Base-by-base conservation (phyloP, 2,888 invertebrate species). In the Urechis unicinctus region DNA sequence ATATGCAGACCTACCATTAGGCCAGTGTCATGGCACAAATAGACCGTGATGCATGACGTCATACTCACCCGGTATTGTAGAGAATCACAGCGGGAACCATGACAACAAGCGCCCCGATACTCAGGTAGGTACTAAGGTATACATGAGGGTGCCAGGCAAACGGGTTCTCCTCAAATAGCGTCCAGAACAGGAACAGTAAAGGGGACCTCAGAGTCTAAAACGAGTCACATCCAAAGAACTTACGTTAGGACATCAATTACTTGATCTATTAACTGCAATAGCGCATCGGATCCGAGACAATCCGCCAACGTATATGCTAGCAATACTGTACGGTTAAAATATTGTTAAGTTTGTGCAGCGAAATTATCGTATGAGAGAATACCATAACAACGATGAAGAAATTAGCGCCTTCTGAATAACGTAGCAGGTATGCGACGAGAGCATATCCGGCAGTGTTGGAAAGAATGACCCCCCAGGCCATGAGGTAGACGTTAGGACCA, bases 401-500 rank as follows among this genome's bases (percentile, higher is more conserved):
- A 57, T 67, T 69, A 29, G 69, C 66, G 13, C 69, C 69, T 53
- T 69, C 69, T 9, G 66, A 60, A 51, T 65, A 61, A 3, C 64
- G 53, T 55, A 69, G 60, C 30, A 69, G 64, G 29, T 60, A 59
- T 24, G 60, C 53, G 3, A 66, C 22, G 24, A 62, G 58, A 30
- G 60, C 66, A 21, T 66, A 29, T 1, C 64, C 42, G 53, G 63
- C 53, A 24, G 54, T 53, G 1, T 57, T 30, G 1, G 58, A 28
- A 17, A 61, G 60, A 55, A 63, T 63, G 3, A 57, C 22, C 49
- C 62, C 59, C 5, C 66, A 64, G n/a, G n/a, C n/a, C n/a, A n/a
- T n/a, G n/a, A n/a, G n/a, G n/a, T n/a, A n/a, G n/a, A n/a, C n/a
- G n/a, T n/a, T n/a, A n/a, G n/a, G n/a, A n/a, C n/a, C n/a, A n/a